These are phyloP conservation scores for Phylloscopus whistleri DNA, from an alignment of 2,113 vertebrate genomes.

Conservation along the genomic window DNA sequence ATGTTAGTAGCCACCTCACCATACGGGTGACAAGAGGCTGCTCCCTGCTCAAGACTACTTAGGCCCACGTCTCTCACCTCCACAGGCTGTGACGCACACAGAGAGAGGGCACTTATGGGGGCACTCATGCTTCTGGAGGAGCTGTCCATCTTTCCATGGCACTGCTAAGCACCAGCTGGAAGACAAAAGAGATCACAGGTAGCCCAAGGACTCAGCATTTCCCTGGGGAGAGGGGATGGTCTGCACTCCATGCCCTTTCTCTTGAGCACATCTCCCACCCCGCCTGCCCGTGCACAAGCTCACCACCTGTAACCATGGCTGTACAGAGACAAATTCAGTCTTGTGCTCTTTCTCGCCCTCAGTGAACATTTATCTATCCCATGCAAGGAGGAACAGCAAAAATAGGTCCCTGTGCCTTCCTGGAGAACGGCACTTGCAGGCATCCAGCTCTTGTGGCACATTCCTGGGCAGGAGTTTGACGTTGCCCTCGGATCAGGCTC, in stretches of 20 bases:
- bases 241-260: neutral
- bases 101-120: neutral
- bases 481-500: fast-evolving
- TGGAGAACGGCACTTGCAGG: neutral
- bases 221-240: neutral
- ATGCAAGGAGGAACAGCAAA: neutral
- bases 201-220: neutral
- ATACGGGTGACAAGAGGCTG: neutral
- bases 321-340: neutral
- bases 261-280: neutral
- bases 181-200: neutral
- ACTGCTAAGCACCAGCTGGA: neutral
- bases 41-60: neutral
- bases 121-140: neutral
- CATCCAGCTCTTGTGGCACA: fast-evolving
- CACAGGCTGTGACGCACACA: fast-evolving
- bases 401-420: neutral
- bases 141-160: neutral
- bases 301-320: fast-evolving
- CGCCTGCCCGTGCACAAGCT: fast-evolving
- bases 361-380: neutral
- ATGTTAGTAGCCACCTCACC: neutral
- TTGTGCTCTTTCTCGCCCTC: neutral
- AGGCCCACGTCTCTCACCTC: neutral
- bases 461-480: neutral